Evolutionary conservation across 2,888 invertebrate genomes (phyloP), one percentile per base, ranked within the genome.

Genomic region (Drosophila austrosaltans): DNA sequence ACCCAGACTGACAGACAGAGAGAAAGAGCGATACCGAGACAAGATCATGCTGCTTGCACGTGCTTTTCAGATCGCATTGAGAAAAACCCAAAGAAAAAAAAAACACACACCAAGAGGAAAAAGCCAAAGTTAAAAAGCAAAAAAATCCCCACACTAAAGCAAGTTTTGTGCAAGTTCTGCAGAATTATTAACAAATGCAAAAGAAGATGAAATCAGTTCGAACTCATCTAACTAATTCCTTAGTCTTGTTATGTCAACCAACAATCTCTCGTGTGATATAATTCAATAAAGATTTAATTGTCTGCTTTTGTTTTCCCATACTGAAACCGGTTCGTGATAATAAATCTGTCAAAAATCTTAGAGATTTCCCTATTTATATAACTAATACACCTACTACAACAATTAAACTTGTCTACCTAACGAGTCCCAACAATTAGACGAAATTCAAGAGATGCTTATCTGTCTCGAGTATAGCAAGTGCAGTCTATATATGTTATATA

Each of bases 11-110:
- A 16, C n/a, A 12, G 40, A 40, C 2, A 40, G n/a, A 40, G 16
- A 42, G 42, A 42, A 6, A 22, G 22, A 44, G 44, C 25, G 44
- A 44, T 36, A 36, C 2, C 7, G n/a, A 44, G 44, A 48, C 25
- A 48, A 48, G 48, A 48, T 22, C 48, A 48, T 25, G 48, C 48
- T 12, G 10, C 16, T 4, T 10, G 10, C 25, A 48, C 48, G 48
- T 48, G 48, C 25, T 7, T 7, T 3, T 48, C 6, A 22, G 20
- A 28, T 53, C 53, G 1, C 22, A 36, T 57, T 53, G 10, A 58
- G 72, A 64, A 70, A 82, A 76, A 76, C 36, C 69, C 79, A 69
- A 40, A 22, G 65, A n/a, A 48, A 32, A 53, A 58, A 72, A 65
- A 67, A 68, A 16, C 3, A 72, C 59, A 36, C 44, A 16, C 44